These are phyloP conservation scores for Planococcus citri DNA, from an alignment of 1,140 invertebrate species.

Conservation along the genomic window DNA sequence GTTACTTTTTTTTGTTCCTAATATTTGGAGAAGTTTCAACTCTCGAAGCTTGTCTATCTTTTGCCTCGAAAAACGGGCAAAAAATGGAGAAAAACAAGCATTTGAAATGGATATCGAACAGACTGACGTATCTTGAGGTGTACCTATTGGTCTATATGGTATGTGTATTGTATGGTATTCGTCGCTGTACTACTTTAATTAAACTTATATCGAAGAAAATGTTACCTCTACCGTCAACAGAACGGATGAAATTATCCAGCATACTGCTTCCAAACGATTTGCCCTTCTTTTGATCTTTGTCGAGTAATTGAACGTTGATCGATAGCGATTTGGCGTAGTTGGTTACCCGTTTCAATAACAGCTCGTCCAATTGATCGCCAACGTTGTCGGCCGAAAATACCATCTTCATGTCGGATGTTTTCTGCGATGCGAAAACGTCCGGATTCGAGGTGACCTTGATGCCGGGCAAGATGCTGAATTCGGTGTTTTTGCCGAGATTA, in stretches of 20 bases:
- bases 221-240: constrained; percentile 18
- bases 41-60: no score
- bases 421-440: background rate
- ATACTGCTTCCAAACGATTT: constrained; percentile 9
- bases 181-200: no score
- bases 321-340: constrained; percentile 10
- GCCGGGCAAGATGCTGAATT: background rate
- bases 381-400: constrained; percentile 10
- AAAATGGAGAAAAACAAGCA: no score
- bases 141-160: no score
- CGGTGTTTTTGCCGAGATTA: background rate
- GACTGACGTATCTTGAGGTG: no score
- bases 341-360: background rate
- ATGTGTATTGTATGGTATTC: no score
- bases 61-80: no score
- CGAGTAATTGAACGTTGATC: background rate
- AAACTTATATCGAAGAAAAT: background rate
- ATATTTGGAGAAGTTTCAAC: no score
- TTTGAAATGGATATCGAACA: no score
- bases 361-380: background rate
- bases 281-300: background rate
- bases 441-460: constrained; percentile 1
- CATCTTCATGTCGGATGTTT: background rate
- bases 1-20: no score
- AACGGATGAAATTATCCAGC: background rate